phyloP scores from a whole-genome alignment of 2,888 invertebrate genomes.

The Rhodophaea formosa region DNA sequence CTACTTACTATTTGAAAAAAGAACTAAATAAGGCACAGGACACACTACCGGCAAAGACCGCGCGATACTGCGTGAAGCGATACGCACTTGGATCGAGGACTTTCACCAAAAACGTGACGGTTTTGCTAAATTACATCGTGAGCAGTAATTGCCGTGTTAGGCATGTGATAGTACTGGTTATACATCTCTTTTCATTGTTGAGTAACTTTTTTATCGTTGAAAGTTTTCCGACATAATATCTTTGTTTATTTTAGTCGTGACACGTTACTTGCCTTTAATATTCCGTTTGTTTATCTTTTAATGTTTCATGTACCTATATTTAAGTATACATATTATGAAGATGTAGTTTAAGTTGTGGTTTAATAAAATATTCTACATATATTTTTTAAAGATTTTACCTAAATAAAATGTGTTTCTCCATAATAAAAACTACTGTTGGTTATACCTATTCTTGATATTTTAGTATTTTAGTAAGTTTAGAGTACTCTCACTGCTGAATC shows the following conservation, averaged over 20 bases:
- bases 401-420: too few species aligned
- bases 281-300: too few species aligned
- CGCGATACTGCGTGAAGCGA: slow-evolving; percentile 13
- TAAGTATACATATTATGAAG: too few species aligned
- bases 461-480: too few species aligned
- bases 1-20: slow-evolving; percentile 8
- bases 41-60: slow-evolving; percentile 12
- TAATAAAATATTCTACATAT: too few species aligned
- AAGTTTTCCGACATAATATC: neutral
- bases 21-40: slow-evolving; percentile 17
- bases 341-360: too few species aligned
- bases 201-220: slow-evolving; percentile 7
- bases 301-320: too few species aligned
- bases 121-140: slow-evolving; percentile 35
- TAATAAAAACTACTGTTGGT: too few species aligned
- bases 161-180: slow-evolving; percentile 23
- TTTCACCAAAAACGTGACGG: slow-evolving; percentile 41
- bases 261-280: too few species aligned
- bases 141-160: slow-evolving; percentile 34
- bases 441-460: too few species aligned
- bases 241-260: neutral
- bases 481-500: too few species aligned
- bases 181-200: slow-evolving; percentile 10
- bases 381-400: too few species aligned
- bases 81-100: slow-evolving; percentile 12